A percentile compares a stretch with the other conserved stretches of the same genome.
These are phyloP conservation scores for Phrynocephalus guinanensis DNA, from an alignment of 2,797 vertebrate species.

Conservation along the genomic window DNA sequence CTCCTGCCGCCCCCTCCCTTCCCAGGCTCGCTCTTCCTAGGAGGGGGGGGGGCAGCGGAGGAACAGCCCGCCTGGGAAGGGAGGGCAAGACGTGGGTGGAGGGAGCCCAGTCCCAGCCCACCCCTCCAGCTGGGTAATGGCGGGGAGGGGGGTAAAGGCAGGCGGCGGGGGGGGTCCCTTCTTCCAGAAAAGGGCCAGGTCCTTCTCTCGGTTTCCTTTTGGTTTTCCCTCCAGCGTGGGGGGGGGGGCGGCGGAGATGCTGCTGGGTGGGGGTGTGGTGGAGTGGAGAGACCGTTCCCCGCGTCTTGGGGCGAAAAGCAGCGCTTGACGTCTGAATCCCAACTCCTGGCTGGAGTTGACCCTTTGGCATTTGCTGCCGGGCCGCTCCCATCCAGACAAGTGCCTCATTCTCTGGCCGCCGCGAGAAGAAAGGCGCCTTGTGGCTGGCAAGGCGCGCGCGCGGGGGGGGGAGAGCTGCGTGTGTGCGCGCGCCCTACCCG, in stretches of 20 bases:
- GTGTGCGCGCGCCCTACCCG: no score
- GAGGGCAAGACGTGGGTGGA: neutral
- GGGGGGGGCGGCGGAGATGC: neutral
- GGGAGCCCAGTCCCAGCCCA: no score
- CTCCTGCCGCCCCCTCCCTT: slow-evolving; percentile 22
- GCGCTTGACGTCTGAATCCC: neutral
- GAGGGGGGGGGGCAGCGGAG: neutral
- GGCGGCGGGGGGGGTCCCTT: no score
- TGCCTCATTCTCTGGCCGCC: slow-evolving; percentile 14
- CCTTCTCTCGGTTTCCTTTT: no score
- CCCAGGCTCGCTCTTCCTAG: slow-evolving; percentile 13
- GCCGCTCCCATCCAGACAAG: slow-evolving; percentile 10
- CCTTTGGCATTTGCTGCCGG: slow-evolving; percentile 6
- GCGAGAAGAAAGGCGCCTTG: slow-evolving; percentile 38
- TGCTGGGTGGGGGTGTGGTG: no score
- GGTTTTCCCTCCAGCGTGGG: no score
- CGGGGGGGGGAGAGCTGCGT: no score
- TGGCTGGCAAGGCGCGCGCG: slow-evolving; percentile 1
- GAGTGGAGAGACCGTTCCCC: no score
- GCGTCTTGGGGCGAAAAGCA: neutral
- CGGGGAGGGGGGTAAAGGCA: neutral
- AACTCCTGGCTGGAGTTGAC: neutral
- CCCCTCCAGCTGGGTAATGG: no score
- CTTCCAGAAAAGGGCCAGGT: no score
- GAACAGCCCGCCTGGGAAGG: no score